Conservation (phyloP, 2,888 invertebrate species). For the Bugula neritina region DNA sequence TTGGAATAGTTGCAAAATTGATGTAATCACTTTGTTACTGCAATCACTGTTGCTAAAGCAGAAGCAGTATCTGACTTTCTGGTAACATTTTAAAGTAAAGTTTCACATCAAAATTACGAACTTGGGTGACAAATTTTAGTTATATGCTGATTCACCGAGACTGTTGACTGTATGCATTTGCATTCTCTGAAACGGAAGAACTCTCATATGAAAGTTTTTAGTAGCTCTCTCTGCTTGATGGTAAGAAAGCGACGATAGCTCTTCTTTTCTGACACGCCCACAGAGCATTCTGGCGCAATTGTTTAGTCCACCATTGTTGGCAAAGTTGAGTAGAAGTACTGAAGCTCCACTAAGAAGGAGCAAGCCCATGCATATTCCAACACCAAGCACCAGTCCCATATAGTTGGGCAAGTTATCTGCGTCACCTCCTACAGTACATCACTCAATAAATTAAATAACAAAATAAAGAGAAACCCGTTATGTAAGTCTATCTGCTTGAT, state of each 20-base stretch:
- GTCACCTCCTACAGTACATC: neutral
- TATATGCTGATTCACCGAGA: too few species aligned
- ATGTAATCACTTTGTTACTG: too few species aligned
- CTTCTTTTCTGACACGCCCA: neutral
- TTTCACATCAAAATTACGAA: too few species aligned
- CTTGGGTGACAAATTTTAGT: too few species aligned
- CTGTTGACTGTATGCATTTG: too few species aligned
- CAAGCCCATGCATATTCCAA: neutral
- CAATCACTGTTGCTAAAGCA: too few species aligned
- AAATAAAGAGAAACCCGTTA: too few species aligned
- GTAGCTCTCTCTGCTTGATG: neutral
- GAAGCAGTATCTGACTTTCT: too few species aligned
- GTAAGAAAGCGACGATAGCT: neutral
- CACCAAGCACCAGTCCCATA: neutral
- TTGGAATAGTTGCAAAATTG: too few species aligned
- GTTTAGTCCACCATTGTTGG: slow-evolving; percentile 3
- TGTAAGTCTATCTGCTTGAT: too few species aligned
- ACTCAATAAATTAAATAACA: too few species aligned
- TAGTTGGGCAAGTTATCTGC: neutral
- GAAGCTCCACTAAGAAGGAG: neutral
- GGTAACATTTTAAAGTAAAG: too few species aligned
- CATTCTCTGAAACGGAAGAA: slow-evolving; percentile 8
- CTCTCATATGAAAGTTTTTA: neutral
- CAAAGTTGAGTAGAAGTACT: slow-evolving; percentile 14
- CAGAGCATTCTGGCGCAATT: neutral